Base-by-base conservation (phyloP, 2,797 vertebrate species). In the Ciconia nigra region DNA sequence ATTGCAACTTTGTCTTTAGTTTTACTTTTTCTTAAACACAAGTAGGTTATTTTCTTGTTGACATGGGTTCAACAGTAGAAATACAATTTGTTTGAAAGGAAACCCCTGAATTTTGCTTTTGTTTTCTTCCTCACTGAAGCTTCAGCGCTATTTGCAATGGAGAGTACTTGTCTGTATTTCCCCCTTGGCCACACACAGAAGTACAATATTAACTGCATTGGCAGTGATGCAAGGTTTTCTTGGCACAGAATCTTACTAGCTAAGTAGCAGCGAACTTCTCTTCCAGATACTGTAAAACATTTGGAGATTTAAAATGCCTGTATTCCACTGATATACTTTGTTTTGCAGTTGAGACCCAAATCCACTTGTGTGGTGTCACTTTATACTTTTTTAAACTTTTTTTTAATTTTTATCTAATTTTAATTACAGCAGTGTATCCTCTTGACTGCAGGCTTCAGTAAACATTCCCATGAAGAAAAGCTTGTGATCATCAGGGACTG, bases 211-310 rank as follows among this genome's bases (percentile, higher is more conserved):
- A 31, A 47, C 72, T 91, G 39, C 39, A 25, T 55, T 72, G 83
- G 80, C 66, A 72, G 26, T 24, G 3, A 17, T 76, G 7, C 58
- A 83, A 35, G 41, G n/a, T 66, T 57, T 85, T 76, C 29, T 91
- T 91, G 72, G 22, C 87, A 90, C 16, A 80, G 88, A 93, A 61
- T 67, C 72, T 86, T 87, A 81, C 65, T 65, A 84, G 39, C 87
- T 74, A 76, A 87, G 51, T 92, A 82, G 74, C 80, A 94, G 66
- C 57, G 92, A 92, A 42, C 31, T 85, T 78, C 31, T 47, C 25
- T 54, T 18, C 29, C 25, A 22, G 51, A 22, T 49, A 16, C 1
- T 41, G 21, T 59, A 74, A 69, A 44, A 54, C 7, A 29, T 6
- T 28, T 7, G 13, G 31, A 79, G 35, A 37, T 39, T 28, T 74